Percentiles rank a stretch among this genome's conserved stretches.
Evolutionary conservation across 2,888 invertebrate genomes (phyloP).

Genomic region (Oegoconia quadripuncta): DNA sequence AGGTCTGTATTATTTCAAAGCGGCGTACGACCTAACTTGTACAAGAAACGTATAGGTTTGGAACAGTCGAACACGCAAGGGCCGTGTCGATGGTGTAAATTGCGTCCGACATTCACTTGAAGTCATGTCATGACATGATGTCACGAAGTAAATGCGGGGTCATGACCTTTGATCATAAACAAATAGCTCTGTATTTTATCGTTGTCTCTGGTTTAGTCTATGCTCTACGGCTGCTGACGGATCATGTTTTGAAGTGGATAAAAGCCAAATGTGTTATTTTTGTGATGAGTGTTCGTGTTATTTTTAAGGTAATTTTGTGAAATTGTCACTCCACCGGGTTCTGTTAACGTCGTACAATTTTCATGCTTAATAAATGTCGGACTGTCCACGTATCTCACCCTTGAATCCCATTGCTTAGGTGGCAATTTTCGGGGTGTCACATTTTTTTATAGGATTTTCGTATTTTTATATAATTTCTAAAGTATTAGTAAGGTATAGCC

Average conservation of each 20-base stretch:
- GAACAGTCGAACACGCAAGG: too few relatives aligned
- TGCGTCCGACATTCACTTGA: too few relatives aligned
- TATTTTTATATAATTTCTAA: constrained; percentile 17
- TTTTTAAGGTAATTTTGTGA: constrained; percentile 63
- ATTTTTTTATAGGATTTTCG: constrained; percentile 40
- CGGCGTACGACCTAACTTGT: too few relatives aligned
- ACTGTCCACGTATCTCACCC: constrained; percentile 21
- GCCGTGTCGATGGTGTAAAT: too few relatives aligned
- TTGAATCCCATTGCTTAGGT: constrained; percentile 59
- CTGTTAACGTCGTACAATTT: constrained; percentile 9
- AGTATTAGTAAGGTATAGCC: too few relatives aligned
- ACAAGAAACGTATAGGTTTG: too few relatives aligned
- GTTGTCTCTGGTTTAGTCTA: not conserved
- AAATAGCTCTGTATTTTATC: not conserved
- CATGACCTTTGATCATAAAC: too few relatives aligned
- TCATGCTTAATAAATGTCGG: constrained; percentile 13
- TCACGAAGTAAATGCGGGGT: too few relatives aligned
- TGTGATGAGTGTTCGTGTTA: constrained; percentile 75
- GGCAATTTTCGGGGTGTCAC: constrained; percentile 68
- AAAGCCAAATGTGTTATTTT: constrained; percentile 69
- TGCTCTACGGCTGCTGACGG: constrained; percentile 52
- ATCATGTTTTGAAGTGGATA: constrained; percentile 75
- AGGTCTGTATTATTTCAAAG: too few relatives aligned
- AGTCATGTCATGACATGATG: too few relatives aligned
- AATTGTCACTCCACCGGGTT: constrained; percentile 18